Conservation (phyloP, 2,797 vertebrate species). For the Pempheris klunzingeri region DNA sequence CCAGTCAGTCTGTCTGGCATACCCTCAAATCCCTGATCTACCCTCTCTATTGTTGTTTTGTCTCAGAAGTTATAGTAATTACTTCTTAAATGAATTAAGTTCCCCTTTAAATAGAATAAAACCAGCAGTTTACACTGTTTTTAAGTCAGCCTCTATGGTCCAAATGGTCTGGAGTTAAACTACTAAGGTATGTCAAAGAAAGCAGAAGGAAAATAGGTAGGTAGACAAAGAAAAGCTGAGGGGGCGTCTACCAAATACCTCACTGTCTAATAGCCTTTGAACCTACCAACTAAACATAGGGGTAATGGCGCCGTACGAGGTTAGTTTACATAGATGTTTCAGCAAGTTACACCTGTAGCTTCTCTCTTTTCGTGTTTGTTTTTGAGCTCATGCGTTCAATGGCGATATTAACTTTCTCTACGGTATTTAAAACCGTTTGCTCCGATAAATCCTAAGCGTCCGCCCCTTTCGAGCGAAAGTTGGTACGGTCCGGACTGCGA, state of each 20-base stretch:
- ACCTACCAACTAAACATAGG: conserved; percentile 54
- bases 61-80: conserved; percentile 9
- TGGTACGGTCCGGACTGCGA: conserved; percentile 72
- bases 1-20: not conserved
- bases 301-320: accelerated
- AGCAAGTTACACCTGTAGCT: not conserved
- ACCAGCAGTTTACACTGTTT: not conserved
- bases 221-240: conserved; percentile 75
- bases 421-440: not conserved
- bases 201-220: conserved; percentile 58
- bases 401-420: accelerated
- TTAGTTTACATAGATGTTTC: not conserved
- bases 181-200: conserved; percentile 30
- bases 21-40: not conserved
- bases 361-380: accelerated
- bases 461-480: not conserved
- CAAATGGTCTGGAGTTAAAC: conserved; percentile 7
- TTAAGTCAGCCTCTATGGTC: not conserved
- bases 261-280: conserved; percentile 50
- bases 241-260: conserved; percentile 74
- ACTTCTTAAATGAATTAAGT: not conserved
- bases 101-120: not conserved
- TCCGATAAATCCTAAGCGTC: accelerated
- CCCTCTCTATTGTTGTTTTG: not conserved
- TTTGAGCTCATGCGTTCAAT: accelerated